A percentile compares a stretch with the other conserved stretches of the same genome.
These are phyloP conservation scores for Brachionichthys hirsutus DNA, from an alignment of 2,113 vertebrate genomes.

Conservation along the genomic window DNA sequence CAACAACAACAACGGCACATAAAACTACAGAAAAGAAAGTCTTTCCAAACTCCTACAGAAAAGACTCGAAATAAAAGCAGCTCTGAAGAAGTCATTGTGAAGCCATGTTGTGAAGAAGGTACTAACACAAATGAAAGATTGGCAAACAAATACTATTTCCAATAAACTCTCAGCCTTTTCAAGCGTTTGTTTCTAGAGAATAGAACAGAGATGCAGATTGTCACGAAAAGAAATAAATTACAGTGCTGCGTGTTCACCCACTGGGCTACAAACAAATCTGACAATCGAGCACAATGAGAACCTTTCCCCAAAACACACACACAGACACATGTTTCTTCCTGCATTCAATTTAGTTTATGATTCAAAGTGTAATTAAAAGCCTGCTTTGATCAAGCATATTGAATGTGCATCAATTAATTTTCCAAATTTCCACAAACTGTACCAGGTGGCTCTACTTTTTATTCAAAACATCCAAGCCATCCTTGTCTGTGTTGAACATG, in stretches of 20 bases:
- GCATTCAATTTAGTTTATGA: background rate
- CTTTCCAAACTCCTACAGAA: no score
- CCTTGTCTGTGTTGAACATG: background rate
- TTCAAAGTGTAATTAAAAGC: no score
- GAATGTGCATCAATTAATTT: background rate
- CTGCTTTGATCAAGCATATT: background rate
- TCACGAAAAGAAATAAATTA: constrained; percentile 67
- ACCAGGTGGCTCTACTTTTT: background rate
- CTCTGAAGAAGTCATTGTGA: background rate
- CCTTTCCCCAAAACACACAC: constrained; percentile 5
- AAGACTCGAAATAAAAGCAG: no score
- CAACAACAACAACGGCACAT: no score
- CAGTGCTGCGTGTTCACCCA: constrained; percentile 60
- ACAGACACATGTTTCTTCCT: background rate
- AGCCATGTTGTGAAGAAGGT: constrained; percentile 17
- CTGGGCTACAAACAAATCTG: constrained; percentile 55
- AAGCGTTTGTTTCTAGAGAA: constrained; percentile 59
- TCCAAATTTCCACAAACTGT: background rate
- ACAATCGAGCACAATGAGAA: constrained; percentile 30
- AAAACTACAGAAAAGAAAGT: no score
- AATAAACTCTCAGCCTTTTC: constrained; percentile 37
- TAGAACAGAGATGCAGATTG: constrained; percentile 48
- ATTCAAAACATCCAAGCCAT: background rate
- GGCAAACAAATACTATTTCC: constrained; percentile 38
- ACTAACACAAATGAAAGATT: constrained; percentile 33